Conservation (phyloP, 2,888 invertebrate genomes). For the Alloplasta piceator region DNA sequence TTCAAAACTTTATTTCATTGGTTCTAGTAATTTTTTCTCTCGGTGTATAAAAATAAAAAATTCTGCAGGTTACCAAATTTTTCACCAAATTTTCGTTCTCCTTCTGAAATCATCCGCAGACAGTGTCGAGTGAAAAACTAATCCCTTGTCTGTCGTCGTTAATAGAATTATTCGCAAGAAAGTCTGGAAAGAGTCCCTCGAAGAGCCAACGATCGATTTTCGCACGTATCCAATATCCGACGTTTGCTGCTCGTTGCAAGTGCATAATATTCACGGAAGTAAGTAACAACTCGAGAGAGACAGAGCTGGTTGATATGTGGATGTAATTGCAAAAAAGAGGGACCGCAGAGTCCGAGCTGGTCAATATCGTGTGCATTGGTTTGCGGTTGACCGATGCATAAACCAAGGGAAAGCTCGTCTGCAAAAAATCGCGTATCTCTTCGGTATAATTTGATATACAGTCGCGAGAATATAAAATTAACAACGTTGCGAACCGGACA, state of each 20-base stretch:
- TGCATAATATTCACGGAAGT: constrained; percentile 46
- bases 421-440: constrained; percentile 53
- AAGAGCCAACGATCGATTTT: constrained; percentile 50
- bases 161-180: constrained; percentile 53
- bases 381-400: constrained; percentile 54
- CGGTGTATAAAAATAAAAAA: too few species aligned
- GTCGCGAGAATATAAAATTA: background rate
- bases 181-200: constrained; percentile 17
- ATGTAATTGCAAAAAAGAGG: background rate
- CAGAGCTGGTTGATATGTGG: background rate
- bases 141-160: constrained; percentile 6
- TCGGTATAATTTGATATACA: constrained; percentile 45
- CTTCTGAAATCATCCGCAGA: too few species aligned
- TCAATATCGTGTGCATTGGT: constrained; percentile 41
- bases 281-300: background rate
- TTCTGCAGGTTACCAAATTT: too few species aligned
- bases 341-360: constrained; percentile 37
- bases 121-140: background rate
- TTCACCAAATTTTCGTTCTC: too few species aligned
- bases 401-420: constrained; percentile 40
- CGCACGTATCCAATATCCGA: constrained; percentile 2
- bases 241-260: constrained; percentile 4
- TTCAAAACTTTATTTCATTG: too few species aligned
- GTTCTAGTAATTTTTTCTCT: too few species aligned
- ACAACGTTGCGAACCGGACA: constrained; percentile 19